Conservation (phyloP, 2,797 vertebrate genomes). For the Sebastes trivittatus region DNA sequence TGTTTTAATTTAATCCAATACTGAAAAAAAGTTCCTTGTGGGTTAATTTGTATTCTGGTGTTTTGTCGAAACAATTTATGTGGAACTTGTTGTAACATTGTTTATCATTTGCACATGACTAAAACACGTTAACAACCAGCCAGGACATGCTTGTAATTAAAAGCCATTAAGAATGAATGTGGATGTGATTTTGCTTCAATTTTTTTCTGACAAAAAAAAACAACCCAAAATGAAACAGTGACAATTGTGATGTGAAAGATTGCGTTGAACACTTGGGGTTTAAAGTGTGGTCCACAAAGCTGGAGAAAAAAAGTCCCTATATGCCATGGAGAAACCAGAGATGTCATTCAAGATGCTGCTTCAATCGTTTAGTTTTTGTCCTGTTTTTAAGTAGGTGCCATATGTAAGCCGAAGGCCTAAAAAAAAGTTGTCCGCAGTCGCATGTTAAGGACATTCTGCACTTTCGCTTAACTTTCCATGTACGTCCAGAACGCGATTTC, state of each 20-base stretch:
- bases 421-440: constrained; percentile 77
- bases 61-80: constrained; percentile 24
- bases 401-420: constrained; percentile 79
- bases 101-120: constrained; percentile 72
- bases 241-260: background rate
- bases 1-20: constrained; percentile 34
- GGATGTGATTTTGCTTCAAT: constrained; percentile 20
- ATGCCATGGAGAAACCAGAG: background rate
- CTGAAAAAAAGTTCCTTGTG: constrained; percentile 13
- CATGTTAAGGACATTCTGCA: constrained; percentile 76
- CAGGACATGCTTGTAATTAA: constrained; percentile 44
- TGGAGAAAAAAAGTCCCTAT: background rate
- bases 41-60: constrained; percentile 4
- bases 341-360: constrained; percentile 13
- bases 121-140: constrained; percentile 49
- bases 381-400: constrained; percentile 81
- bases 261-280: background rate
- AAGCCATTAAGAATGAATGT: constrained; percentile 39
- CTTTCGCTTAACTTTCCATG: constrained; percentile 40
- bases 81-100: constrained; percentile 27
- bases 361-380: constrained; percentile 36
- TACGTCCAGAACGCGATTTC: constrained; percentile 1
- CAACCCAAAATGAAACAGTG: background rate
- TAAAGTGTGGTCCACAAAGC: background rate
- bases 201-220: constrained; percentile 4